A percentile compares a stretch with the other conserved stretches of the same genome.
phyloP scores from a whole-genome alignment of 2,888 invertebrate genomes.

The Epinotia demarniana region DNA sequence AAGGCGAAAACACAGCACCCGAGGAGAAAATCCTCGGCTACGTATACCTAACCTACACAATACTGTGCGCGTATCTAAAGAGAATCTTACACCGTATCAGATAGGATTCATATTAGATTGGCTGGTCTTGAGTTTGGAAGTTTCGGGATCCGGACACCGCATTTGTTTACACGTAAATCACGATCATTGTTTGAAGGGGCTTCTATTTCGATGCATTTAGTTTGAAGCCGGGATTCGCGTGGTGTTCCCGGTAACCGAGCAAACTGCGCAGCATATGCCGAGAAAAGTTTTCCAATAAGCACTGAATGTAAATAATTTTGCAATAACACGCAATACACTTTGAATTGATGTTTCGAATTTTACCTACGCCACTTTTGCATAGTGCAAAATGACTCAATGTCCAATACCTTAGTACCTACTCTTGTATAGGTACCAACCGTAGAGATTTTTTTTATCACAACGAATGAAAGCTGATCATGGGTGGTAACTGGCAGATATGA shows the following conservation, averaged over 20 bases:
- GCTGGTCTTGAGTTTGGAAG: constrained; percentile 51
- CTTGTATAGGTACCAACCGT: neutral
- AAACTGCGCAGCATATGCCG: constrained; percentile 62
- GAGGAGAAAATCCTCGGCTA: constrained; percentile 53
- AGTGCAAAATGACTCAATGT: neutral
- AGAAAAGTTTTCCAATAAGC: constrained; percentile 50
- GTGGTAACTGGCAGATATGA: too few species aligned
- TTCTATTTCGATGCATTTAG: constrained; percentile 81
- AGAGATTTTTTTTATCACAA: too few species aligned
- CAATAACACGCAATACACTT: constrained; percentile 17
- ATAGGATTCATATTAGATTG: constrained; percentile 59
- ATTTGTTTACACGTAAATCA: constrained; percentile 82
- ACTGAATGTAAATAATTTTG: constrained; percentile 21
- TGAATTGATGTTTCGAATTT: neutral
- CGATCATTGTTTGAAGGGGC: constrained; percentile 80
- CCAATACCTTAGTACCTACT: neutral
- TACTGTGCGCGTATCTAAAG: constrained; percentile 47
- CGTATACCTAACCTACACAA: constrained; percentile 44
- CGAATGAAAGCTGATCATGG: too few species aligned
- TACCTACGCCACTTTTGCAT: neutral
- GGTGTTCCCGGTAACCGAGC: constrained; percentile 71
- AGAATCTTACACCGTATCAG: constrained; percentile 51
- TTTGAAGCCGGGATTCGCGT: constrained; percentile 70
- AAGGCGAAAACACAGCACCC: constrained; percentile 57
- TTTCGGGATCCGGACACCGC: constrained; percentile 64